Evolutionary conservation across 2,113 vertebrate genomes (phyloP), one percentile per base, ranked within the genome.

Genomic region (Plectropomus leopardus): DNA sequence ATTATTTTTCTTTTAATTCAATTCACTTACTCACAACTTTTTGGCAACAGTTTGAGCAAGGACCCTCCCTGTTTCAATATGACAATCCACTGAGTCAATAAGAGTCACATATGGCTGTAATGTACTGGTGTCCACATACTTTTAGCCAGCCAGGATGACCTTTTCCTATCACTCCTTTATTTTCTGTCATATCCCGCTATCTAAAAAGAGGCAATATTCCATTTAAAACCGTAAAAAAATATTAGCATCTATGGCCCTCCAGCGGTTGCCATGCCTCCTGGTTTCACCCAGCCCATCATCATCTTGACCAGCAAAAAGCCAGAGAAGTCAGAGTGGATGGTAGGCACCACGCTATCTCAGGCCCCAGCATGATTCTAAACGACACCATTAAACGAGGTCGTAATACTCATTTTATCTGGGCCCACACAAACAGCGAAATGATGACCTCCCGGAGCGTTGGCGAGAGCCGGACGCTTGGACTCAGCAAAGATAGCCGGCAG

Each of bases 351-450:
- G 66, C 72, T 53, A 80, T 86, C 80, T 83, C 79, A 9, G 78
- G 45, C 68, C 88, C 72, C 89, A 87, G 89, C 82, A 1, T 75
- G 89, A 83, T 79, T 90, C 82, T 86, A 91, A 92, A 87, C 48
- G 82, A 91, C 83, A 78, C 77, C 83, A 88, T 92, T 88, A 91
- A 87, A 86, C 30, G 14, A 81, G 92, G 73, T 87, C 71, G 63
- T 80, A 78, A 90, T 85, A 85, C 86, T 86, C 76, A 61, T 89
- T 88, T 92, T 76, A 88, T 89, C 66, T 40, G 60, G 21, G 54
- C 63, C 67, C 40, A 9, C 82, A 48, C 23, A 65, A 72, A 1
- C 28, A 14, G 2, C 2, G 13, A 48, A 72, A 72, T 72, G 79
- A 84, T 75, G 86, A 78, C 82, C 85, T 82, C 86, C 83, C 3